phyloP scores from a whole-genome alignment of 2,888 invertebrate genomes.

The Cordylochernes scorpioides region DNA sequence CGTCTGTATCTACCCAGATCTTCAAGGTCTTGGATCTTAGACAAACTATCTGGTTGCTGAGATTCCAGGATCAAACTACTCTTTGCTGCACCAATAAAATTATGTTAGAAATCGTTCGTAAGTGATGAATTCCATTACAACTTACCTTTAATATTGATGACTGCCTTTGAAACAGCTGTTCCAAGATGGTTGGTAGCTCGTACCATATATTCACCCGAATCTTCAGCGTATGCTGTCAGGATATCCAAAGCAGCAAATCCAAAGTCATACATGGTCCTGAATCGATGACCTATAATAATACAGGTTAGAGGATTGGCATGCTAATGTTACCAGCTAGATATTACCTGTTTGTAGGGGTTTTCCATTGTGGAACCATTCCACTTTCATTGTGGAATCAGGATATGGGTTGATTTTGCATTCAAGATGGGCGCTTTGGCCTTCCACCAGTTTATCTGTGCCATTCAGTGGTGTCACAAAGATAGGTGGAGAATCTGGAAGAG shows the following conservation, averaged over 20 bases:
- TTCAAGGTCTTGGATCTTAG: slow-evolving; percentile 25
- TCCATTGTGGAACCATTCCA: slow-evolving; percentile 19
- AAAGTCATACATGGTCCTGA: slow-evolving; percentile 79
- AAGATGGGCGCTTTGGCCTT: slow-evolving; percentile 71
- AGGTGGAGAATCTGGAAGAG: slow-evolving; percentile 24
- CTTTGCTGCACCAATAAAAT: slow-evolving; percentile 13
- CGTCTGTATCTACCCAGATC: slow-evolving; percentile 33
- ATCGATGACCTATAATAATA: slow-evolving; percentile 42
- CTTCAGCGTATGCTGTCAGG: slow-evolving; percentile 69
- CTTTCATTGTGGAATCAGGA: slow-evolving; percentile 49
- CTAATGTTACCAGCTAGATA: not conserved
- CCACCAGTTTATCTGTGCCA: slow-evolving; percentile 50
- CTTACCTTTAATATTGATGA: slow-evolving; percentile 45
- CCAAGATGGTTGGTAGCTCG: slow-evolving; percentile 60
- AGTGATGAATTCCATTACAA: not conserved
- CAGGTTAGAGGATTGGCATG: too few species aligned
- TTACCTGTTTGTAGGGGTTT: slow-evolving; percentile 9
- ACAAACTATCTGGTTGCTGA: slow-evolving; percentile 22
- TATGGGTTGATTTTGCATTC: slow-evolving; percentile 85
- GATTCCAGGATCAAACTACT: slow-evolving; percentile 21
- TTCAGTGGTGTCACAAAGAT: slow-evolving; percentile 59
- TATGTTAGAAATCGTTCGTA: not conserved
- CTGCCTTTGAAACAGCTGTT: slow-evolving; percentile 50
- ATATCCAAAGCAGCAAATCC: slow-evolving; percentile 90
- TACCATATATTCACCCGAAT: slow-evolving; percentile 72